Conservation (phyloP, 2,888 invertebrate species). For the Lottia scabra region DNA sequence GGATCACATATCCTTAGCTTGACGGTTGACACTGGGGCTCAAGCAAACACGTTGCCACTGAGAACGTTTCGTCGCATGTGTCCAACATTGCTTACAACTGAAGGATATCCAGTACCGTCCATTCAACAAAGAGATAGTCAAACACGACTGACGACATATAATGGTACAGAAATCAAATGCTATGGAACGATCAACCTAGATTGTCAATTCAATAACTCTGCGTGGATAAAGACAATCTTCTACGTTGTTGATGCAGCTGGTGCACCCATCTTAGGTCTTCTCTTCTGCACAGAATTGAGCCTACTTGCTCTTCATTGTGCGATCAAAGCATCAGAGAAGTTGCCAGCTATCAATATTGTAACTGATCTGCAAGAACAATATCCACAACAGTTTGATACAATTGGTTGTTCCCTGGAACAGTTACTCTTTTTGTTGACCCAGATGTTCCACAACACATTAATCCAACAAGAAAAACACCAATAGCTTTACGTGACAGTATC, state of each 20-base stretch:
- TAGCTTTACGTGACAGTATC: slow-evolving; percentile 1
- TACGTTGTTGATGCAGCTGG: neutral
- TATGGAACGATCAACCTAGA: neutral
- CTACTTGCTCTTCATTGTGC: neutral
- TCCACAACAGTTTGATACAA: neutral
- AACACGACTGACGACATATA: neutral
- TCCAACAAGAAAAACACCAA: neutral
- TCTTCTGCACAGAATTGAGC: neutral
- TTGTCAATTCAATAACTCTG: neutral
- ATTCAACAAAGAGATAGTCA: neutral
- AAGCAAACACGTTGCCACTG: neutral
- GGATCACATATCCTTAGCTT: neutral
- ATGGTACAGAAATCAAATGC: neutral
- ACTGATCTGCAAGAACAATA: neutral
- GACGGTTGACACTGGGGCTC: neutral
- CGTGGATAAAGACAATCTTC: neutral
- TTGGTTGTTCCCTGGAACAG: neutral
- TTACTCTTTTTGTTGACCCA: neutral
- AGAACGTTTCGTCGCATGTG: neutral
- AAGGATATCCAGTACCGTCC: neutral
- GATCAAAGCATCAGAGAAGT: neutral
- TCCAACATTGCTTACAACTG: neutral
- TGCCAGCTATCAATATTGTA: neutral
- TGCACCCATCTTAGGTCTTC: neutral
- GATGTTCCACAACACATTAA: neutral